phyloP scores from a whole-genome alignment of 2,888 invertebrate species.

The Elgonia sp. region DNA sequence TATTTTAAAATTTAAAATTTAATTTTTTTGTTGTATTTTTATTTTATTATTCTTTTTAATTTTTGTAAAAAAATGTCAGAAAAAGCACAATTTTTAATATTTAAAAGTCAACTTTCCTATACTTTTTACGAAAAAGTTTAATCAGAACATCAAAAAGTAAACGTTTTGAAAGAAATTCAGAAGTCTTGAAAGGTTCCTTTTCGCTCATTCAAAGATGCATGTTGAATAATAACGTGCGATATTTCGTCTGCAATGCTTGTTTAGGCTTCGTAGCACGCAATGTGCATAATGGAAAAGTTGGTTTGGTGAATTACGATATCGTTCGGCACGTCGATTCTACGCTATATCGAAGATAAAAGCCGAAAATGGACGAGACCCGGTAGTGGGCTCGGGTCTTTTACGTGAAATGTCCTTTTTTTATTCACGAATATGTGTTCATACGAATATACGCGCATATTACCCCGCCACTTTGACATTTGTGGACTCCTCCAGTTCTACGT shows the following conservation, averaged over 20 bases:
- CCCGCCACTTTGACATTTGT: conserved; percentile 49
- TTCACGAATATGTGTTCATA: conserved; percentile 31
- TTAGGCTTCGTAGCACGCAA: conserved; percentile 52
- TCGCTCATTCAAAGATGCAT: no score
- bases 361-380: not conserved
- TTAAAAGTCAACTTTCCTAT: no score
- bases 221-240: not conserved
- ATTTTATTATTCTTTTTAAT: not conserved
- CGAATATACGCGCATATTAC: conserved; percentile 37
- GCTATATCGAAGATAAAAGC: not conserved
- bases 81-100: no score
- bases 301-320: conserved; percentile 62
- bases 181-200: no score
- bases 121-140: no score
- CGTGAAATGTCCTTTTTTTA: conserved; percentile 6
- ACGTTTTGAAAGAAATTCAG: no score
- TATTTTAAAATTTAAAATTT: no score
- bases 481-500: conserved; percentile 39
- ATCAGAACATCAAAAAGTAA: no score
- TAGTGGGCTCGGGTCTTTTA: not conserved
- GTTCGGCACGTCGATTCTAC: conserved; percentile 22
- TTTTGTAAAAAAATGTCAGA: no score
- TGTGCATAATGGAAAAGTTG: conserved; percentile 54
- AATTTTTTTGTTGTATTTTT: no score
- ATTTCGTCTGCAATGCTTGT: conserved; percentile 39